Base-by-base conservation (phyloP, 2,888 invertebrate species). In the Alcis repandata region DNA sequence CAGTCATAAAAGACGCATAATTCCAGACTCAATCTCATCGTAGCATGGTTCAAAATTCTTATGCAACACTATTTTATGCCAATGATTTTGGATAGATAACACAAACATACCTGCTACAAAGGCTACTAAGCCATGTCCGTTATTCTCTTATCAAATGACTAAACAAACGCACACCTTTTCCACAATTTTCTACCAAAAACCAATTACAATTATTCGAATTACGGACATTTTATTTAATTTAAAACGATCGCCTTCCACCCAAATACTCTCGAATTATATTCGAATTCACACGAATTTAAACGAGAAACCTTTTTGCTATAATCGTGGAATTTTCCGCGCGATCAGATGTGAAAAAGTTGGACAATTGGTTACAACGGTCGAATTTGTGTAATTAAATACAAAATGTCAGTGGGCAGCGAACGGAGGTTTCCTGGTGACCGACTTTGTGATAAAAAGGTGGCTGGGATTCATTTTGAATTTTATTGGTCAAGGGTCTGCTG, bases 311-410 rank as follows among this genome's bases (percentile, higher is more conserved):
- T 76, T 79, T 82, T 80, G 79, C 51, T 80, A 77, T 79, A 77
- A 82, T 81, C 77, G 81, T 77, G 77, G 79, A 74, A 82, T 82
- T 82, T 82, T 82, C 80, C 83, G 58, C 74, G 72, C 74, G 77
- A 79, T 76, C 75, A 71, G 71, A 57, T 74, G 73, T 73, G 75
- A 77, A 73, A 79, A 74, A 79, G 79, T 79, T 82, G 75, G 76
- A 75, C 79, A 72, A 71, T 77, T 69, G 67, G 82, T 80, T 76
- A 78, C 69, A 59, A 54, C 72, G 75, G 66, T 75, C 70, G 71
- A 75, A 78, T 81, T 78, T 74, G 67, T 80, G 76, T 78, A 79
- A 82, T 82, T 82, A 82, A 82, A 82, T 82, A 79, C 75, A 79
- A 72, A 76, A 75, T 76, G 79, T 80, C 82, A 79, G 80, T 72